phyloP scores from a whole-genome alignment of 2,113 vertebrate species.

The Bujurquina vittata region DNA sequence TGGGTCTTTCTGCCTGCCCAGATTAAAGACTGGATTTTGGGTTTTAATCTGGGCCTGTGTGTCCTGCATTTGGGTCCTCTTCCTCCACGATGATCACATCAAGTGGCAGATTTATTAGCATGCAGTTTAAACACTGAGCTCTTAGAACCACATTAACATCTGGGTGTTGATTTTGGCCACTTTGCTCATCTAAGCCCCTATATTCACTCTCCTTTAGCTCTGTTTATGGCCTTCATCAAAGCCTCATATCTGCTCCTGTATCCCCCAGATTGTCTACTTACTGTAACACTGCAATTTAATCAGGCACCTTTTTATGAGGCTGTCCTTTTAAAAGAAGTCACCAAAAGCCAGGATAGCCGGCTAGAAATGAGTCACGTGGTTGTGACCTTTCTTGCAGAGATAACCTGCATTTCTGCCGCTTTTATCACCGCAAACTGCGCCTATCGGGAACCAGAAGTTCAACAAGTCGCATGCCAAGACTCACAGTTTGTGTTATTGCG shows the following conservation, averaged over 20 bases:
- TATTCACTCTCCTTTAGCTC: neutral
- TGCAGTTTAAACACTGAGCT: accelerated
- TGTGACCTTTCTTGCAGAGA: neutral
- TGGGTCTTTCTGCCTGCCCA: neutral
- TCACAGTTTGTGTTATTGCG: neutral
- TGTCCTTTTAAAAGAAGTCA: accelerated
- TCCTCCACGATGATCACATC: too few relatives aligned
- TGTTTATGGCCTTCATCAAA: neutral
- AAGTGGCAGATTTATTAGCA: too few relatives aligned
- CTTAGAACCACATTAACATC: neutral
- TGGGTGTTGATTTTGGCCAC: neutral
- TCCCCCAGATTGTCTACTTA: neutral
- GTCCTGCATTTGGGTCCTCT: too few relatives aligned
- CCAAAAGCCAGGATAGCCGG: neutral
- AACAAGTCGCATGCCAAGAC: neutral
- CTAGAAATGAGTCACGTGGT: neutral
- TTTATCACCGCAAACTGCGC: neutral
- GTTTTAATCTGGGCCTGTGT: too few relatives aligned
- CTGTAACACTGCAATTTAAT: neutral
- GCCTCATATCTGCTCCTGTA: accelerated
- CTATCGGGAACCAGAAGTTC: neutral
- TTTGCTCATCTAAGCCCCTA: neutral
- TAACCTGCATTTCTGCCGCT: neutral
- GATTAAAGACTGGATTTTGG: neutral
- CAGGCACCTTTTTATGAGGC: too few relatives aligned